A percentile compares a stretch with the other conserved stretches of the same genome.
Conservation (phyloP, 2,888 invertebrate genomes). For the Noctuana brunneofusca region DNA sequence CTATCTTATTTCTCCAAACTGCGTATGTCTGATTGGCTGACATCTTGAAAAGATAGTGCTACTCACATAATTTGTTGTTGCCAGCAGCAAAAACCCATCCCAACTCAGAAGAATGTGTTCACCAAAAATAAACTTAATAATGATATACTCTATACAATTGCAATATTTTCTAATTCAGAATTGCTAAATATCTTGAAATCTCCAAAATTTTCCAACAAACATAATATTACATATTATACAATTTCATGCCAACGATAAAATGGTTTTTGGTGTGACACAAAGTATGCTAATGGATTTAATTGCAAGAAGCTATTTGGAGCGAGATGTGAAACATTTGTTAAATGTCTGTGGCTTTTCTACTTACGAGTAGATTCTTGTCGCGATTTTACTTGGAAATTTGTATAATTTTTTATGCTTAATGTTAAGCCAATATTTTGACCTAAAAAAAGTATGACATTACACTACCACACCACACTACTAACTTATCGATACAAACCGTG, state of each 20-base stretch:
- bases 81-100: too few relatives aligned
- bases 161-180: too few relatives aligned
- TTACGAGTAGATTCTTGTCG: slow-evolving; percentile 10
- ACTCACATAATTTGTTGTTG: too few relatives aligned
- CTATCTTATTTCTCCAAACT: too few relatives aligned
- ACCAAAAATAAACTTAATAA: too few relatives aligned
- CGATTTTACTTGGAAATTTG: background rate
- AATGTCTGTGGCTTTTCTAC: slow-evolving; percentile 21
- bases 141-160: too few relatives aligned
- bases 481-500: too few relatives aligned
- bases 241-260: slow-evolving; percentile 11
- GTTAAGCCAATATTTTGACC: background rate
- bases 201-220: background rate
- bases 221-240: background rate
- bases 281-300: slow-evolving; percentile 26
- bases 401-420: slow-evolving; percentile 1
- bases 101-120: too few relatives aligned
- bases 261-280: slow-evolving; percentile 15
- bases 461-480: too few relatives aligned
- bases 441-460: background rate
- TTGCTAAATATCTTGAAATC: too few relatives aligned
- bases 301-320: slow-evolving; percentile 23
- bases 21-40: too few relatives aligned
- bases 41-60: too few relatives aligned
- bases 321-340: slow-evolving; percentile 24